Evolutionary conservation across 2,113 vertebrate genomes (phyloP).

Genomic region (Zosterops lateralis): DNA sequence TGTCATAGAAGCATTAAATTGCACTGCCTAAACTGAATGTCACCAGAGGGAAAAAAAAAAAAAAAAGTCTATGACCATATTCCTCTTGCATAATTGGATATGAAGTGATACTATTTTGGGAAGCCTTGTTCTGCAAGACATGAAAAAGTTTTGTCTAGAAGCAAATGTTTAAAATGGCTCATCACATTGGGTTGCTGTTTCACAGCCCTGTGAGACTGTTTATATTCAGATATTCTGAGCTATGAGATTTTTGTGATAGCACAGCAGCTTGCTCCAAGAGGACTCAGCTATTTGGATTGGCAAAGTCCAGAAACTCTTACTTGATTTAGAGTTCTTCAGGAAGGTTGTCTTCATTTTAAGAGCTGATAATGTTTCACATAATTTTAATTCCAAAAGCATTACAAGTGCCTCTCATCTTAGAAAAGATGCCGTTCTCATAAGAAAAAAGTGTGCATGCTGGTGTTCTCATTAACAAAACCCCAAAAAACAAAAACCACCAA

Average conservation of each 20-base stretch:
- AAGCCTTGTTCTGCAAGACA: neutral
- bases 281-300: neutral
- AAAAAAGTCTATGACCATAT: neutral
- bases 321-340: neutral
- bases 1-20: neutral
- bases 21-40: neutral
- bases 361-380: neutral
- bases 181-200: neutral
- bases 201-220: neutral
- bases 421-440: neutral
- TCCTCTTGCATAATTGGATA: neutral
- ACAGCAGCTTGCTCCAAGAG: neutral
- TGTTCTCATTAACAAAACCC: neutral
- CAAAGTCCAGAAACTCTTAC: neutral
- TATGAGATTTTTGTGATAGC: neutral
- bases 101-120: neutral
- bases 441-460: neutral
- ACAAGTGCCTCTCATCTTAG: neutral
- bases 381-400: neutral
- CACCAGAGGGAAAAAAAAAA: neutral
- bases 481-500: neutral
- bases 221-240: neutral
- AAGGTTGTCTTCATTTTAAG: neutral
- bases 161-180: neutral
- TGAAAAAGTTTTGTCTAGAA: neutral